Percentiles rank a stretch among this genome's conserved stretches.
Conservation (phyloP, 2,113 vertebrate species). For the Vidua macroura region DNA sequence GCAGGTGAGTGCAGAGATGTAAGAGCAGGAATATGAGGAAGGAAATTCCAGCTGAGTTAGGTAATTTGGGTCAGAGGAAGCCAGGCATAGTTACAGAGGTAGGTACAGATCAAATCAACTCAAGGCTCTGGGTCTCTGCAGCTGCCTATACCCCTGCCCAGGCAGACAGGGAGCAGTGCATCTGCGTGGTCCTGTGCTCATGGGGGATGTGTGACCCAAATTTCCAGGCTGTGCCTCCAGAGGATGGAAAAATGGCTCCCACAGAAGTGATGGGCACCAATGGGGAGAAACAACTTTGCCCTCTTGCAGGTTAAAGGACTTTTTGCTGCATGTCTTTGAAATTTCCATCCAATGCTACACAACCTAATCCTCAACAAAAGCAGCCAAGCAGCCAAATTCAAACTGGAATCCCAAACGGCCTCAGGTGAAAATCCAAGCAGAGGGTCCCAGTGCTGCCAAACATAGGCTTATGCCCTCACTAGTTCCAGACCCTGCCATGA, state of each 20-base stretch:
- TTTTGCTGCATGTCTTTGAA: background rate
- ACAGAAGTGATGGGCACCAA: background rate
- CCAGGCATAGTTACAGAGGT: slow-evolving; percentile 15
- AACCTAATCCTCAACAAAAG: background rate
- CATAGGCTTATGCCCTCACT: rapidly evolving
- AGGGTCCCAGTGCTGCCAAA: background rate
- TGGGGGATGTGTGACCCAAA: background rate
- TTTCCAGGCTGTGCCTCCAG: background rate
- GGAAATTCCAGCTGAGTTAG: slow-evolving; percentile 61
- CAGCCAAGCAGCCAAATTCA: background rate
- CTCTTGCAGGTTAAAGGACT: background rate
- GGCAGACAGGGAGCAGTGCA: background rate
- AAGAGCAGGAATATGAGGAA: slow-evolving; percentile 60
- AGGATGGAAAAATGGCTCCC: background rate
- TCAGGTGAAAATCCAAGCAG: background rate
- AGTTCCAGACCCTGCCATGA: background rate
- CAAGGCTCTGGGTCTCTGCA: background rate
- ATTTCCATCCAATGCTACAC: background rate
- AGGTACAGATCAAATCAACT: slow-evolving; percentile 45
- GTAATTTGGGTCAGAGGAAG: slow-evolving; percentile 66
- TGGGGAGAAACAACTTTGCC: background rate
- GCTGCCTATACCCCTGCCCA: background rate
- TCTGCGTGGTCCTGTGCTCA: background rate
- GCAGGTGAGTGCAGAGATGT: slow-evolving; percentile 48
- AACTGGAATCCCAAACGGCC: rapidly evolving